phyloP scores from a whole-genome alignment of 2,113 vertebrate species.

The Riparia riparia region DNA sequence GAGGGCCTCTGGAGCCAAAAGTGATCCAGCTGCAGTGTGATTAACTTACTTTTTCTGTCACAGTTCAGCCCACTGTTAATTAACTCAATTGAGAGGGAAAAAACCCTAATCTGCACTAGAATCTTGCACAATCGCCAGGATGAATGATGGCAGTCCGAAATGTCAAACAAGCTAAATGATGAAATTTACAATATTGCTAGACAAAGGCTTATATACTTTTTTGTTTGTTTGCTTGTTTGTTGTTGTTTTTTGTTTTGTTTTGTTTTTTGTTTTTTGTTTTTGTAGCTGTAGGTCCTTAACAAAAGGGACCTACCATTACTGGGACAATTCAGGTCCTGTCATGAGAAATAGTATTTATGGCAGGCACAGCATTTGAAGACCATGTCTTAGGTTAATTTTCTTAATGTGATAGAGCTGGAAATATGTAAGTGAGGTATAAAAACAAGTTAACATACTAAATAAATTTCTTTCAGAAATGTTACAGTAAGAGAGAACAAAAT shows the following conservation, averaged over 20 bases:
- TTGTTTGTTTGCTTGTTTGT: too few species aligned
- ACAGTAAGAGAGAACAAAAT: not conserved
- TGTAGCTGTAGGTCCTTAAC: not conserved
- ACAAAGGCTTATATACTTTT: slow-evolving; percentile 8
- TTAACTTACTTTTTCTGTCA: slow-evolving; percentile 7
- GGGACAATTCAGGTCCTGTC: not conserved
- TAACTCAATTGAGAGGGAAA: slow-evolving; percentile 24
- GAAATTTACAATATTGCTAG: not conserved
- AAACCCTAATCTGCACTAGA: not conserved
- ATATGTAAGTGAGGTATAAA: not conserved
- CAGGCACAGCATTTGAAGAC: not conserved
- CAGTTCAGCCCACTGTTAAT: slow-evolving; percentile 22
- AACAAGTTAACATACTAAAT: not conserved
- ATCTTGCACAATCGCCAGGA: not conserved
- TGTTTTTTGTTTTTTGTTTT: too few species aligned
- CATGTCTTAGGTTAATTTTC: not conserved
- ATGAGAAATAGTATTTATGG: not conserved
- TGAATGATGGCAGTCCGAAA: slow-evolving; percentile 10
- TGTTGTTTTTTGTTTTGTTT: too few species aligned
- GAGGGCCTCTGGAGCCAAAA: not conserved
- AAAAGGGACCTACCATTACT: not conserved
- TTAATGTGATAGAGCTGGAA: not conserved
- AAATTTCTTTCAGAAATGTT: not conserved
- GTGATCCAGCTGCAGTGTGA: not conserved
- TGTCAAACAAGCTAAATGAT: slow-evolving; percentile 25